Percentiles rank a stretch among this genome's conserved stretches.
Evolutionary conservation across 2,888 invertebrate species (phyloP).

Genomic region (Leptinotarsa juncta): DNA sequence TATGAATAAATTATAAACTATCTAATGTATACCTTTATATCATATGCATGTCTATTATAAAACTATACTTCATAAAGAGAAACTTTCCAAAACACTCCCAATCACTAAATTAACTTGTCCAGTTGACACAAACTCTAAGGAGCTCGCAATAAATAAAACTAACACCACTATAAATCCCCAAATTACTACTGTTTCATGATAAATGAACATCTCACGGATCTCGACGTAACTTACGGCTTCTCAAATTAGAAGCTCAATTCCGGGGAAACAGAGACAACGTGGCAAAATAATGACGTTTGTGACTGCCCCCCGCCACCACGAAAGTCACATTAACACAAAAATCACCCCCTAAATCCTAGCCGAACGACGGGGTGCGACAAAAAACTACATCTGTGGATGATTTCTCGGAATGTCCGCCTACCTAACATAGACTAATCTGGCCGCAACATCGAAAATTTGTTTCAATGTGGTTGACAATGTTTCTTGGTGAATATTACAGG

Average conservation of each 20-base stretch:
- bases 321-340: constrained; percentile 51
- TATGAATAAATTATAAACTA: too few species aligned
- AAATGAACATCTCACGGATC: constrained; percentile 39
- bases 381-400: constrained; percentile 42
- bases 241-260: constrained; percentile 39
- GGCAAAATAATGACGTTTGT: constrained; percentile 45
- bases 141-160: constrained; percentile 40
- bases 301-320: constrained; percentile 41
- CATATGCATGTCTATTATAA: too few species aligned
- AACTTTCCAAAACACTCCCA: too few species aligned
- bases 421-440: constrained; percentile 46
- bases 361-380: constrained; percentile 44
- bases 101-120: constrained; percentile 43
- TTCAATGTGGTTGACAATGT: too few species aligned
- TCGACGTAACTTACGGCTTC: constrained; percentile 44
- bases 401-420: constrained; percentile 50
- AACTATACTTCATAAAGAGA: too few species aligned
- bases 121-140: constrained; percentile 37
- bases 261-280: constrained; percentile 22
- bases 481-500: too few species aligned
- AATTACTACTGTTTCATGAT: constrained; percentile 51
- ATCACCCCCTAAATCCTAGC: constrained; percentile 50
- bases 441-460: constrained; percentile 45
- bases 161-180: constrained; percentile 44
- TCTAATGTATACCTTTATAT: too few species aligned